phyloP scores from a whole-genome alignment of 2,113 vertebrate genomes.

The crab-eating macaque (Macaca fascicularis) region T2T-MFA8v1.1 NC_088378.1:105569001-105569500 shows the following conservation, averaged over 20 bases:
- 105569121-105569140: neutral
- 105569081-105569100: constrained; percentile 79
- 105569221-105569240: neutral
- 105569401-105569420: constrained; percentile 60
- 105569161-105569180: constrained; percentile 35
- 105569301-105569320: constrained; percentile 47
- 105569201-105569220: constrained; percentile 8
- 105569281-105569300: neutral
- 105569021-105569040: constrained; percentile 66
- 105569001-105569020: constrained; percentile 62
- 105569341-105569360: constrained; percentile 79
- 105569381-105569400: constrained; percentile 80
- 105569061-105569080: constrained; percentile 81
- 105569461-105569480: constrained; percentile 61
- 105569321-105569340: neutral
- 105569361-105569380: constrained; percentile 83
- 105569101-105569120: constrained; percentile 86
- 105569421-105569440: constrained; percentile 83
- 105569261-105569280: neutral
- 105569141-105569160: neutral
- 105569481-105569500: neutral
- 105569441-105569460: constrained; percentile 80
- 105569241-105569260: neutral
- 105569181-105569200: neutral
- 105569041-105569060: constrained; percentile 74